phyloP scores from a whole-genome alignment of 2,888 invertebrate genomes.

The Caenorhabditis uteleia region DNA sequence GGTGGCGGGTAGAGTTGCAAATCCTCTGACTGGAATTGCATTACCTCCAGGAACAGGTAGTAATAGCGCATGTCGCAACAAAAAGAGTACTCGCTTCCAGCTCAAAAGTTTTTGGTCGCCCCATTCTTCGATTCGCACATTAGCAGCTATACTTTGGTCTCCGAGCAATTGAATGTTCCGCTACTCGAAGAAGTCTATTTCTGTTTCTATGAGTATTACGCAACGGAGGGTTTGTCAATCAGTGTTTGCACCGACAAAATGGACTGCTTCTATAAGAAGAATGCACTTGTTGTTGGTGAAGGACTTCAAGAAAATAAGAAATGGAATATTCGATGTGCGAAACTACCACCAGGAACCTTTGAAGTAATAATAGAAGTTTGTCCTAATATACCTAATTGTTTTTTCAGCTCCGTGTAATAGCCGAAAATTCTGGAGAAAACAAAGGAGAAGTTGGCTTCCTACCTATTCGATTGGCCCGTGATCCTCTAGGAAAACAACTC shows the following conservation, averaged over 20 bases:
- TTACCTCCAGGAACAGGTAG: conserved; percentile 51
- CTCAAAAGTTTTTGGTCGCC: conserved; percentile 50
- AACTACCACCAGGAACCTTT: conserved; percentile 53
- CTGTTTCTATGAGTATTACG: conserved; percentile 61
- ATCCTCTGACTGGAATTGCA: conserved; percentile 53
- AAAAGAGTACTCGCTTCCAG: conserved; percentile 18
- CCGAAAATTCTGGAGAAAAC: conserved; percentile 56
- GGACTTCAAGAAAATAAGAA: conserved; percentile 43
- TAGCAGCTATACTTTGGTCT: conserved; percentile 49
- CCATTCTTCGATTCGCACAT: conserved; percentile 50
- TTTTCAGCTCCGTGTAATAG: conserved; percentile 56
- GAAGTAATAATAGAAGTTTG: conserved; percentile 27
- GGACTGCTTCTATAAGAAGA: conserved; percentile 60
- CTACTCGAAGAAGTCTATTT: conserved; percentile 53
- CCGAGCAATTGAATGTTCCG: conserved; percentile 42
- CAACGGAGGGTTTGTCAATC: conserved; percentile 50
- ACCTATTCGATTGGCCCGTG: conserved; percentile 52
- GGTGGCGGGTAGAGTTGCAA: conserved; percentile 47
- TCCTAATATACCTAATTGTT: background rate
- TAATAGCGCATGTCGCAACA: too few species aligned
- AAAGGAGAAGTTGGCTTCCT: conserved; percentile 61
- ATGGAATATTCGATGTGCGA: conserved; percentile 58
- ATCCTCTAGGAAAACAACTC: conserved; percentile 34
- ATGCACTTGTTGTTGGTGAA: conserved; percentile 36
- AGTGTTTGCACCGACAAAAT: conserved; percentile 55